phyloP scores from a whole-genome alignment of 2,113 vertebrate genomes.

The Phoxinus phoxinus region DNA sequence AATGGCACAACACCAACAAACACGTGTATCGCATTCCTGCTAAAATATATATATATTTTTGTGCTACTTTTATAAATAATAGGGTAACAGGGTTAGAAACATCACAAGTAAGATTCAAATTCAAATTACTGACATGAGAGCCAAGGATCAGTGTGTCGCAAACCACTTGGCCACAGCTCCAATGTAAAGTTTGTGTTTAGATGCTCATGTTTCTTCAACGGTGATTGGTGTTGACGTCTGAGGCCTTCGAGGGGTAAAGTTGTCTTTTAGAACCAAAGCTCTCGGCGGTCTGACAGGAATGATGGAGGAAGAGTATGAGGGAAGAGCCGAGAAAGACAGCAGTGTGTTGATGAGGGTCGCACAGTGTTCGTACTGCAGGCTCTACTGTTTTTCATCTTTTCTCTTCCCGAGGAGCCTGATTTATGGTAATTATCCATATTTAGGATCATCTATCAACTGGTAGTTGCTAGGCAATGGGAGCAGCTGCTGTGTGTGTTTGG shows the following conservation, averaged over 20 bases:
- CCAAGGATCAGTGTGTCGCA: not conserved
- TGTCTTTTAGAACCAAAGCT: not conserved
- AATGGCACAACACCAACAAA: slow-evolving; percentile 3
- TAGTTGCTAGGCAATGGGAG: slow-evolving; percentile 83
- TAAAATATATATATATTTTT: not conserved
- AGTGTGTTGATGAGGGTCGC: slow-evolving; percentile 48
- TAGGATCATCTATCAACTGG: slow-evolving; percentile 84
- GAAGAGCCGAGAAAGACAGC: not conserved
- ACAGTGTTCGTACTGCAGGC: slow-evolving; percentile 45
- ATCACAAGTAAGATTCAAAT: not conserved
- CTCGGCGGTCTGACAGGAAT: not conserved
- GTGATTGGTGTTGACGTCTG: not conserved
- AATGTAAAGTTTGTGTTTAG: not conserved
- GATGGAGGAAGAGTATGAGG: not conserved
- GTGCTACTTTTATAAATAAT: not conserved
- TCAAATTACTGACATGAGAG: not conserved
- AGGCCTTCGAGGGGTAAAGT: not conserved
- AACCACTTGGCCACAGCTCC: not conserved
- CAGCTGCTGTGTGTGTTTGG: slow-evolving; percentile 73
- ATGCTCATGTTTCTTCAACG: not conserved
- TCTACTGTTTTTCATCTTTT: slow-evolving; percentile 66
- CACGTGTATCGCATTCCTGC: not conserved
- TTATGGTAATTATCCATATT: slow-evolving; percentile 87
- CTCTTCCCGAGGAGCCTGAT: slow-evolving; percentile 78
- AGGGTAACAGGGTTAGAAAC: not conserved